Evolutionary conservation across 2,888 invertebrate species (phyloP), one percentile per base, ranked within the genome.

Genomic region (Brenthis ino): DNA sequence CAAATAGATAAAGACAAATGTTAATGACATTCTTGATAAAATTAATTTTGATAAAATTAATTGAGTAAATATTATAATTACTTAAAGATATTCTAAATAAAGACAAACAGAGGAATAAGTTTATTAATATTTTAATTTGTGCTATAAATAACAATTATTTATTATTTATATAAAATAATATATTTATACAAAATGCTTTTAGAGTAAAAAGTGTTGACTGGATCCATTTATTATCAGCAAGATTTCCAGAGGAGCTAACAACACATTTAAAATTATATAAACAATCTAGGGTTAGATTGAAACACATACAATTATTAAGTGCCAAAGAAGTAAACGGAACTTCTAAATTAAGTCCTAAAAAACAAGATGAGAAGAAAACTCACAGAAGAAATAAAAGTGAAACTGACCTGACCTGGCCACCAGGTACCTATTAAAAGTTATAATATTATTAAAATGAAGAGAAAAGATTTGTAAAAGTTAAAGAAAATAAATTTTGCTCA

Each of bases 221-320:
- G 97, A 96, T 97, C 77, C 96, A 97, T 51, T 96, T 97, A 79
- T 93, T 98, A 70, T 98, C 98, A 24, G 97, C 97, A 48, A 94
- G 95, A 73, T 94, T 98, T 70, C 97, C 98, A 1, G 98, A 98
- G 86, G 98, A 98, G 88, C 95, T 97, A 74, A 98, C 98, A 1
- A 96, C 96, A 37, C 98, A 98, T 89, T 94, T 98, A 75, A 94
- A 97, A 74, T 89, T 98, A 28, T 98, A 96, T 84, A 95, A 98
- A 76, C 96, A 97, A 82, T 96, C 98, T 0, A 91, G 95, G 79
- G 94, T 91, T 70, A 79, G 94, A 65, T 75, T 93, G 72, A 93
- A 92, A 84, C 91, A 89, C 69, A 77, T 89, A 75, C 85, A 90
- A 76, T 72, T 91, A 76, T 79, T 93, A 79, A 93, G 87, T 81